Conservation (phyloP, 1,140 invertebrate genomes). For the Condylostylus longicornis region DNA sequence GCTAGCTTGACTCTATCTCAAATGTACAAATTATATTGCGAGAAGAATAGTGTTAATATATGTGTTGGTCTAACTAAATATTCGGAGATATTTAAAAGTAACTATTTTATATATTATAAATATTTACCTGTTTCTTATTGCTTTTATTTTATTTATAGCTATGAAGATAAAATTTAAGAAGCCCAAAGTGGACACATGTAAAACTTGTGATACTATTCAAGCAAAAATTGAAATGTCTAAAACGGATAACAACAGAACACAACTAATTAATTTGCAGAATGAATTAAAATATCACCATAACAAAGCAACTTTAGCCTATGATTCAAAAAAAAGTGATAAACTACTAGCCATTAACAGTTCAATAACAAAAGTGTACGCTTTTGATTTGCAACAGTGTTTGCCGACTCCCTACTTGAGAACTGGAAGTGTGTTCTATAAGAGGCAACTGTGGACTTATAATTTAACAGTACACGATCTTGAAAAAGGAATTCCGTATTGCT, state of each 20-base stretch:
- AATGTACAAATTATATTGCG: slow-evolving; percentile 8
- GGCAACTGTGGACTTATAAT: slow-evolving; percentile 29
- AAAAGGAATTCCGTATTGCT: slow-evolving; percentile 13
- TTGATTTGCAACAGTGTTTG: slow-evolving; percentile 28
- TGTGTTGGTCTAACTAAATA: slow-evolving; percentile 9
- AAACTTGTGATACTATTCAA: slow-evolving; percentile 11
- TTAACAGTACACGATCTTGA: slow-evolving; percentile 23
- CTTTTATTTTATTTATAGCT: no score
- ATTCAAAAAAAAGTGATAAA: slow-evolving; percentile 4
- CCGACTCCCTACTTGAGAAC: slow-evolving; percentile 20
- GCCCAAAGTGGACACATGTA: slow-evolving; percentile 14
- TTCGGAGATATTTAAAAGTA: slow-evolving; percentile 6
- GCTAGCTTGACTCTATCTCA: slow-evolving; percentile 6
- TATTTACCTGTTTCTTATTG: no score
- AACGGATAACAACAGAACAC: slow-evolving; percentile 6
- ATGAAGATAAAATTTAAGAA: slow-evolving; percentile 13
- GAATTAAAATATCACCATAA: slow-evolving; percentile 3
- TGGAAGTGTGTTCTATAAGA: slow-evolving; percentile 23
- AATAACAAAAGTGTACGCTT: slow-evolving; percentile 10
- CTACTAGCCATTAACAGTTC: slow-evolving; percentile 5
- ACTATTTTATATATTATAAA: no score
- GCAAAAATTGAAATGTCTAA: slow-evolving; percentile 7
- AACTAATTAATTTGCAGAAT: no score
- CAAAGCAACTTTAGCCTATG: background rate
- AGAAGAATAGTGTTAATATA: slow-evolving; percentile 5